A percentile compares a stretch with the other conserved stretches of the same genome.
Conservation (phyloP, 92 coral and sea anemone species). For the Epizoanthus scotinus region DNA sequence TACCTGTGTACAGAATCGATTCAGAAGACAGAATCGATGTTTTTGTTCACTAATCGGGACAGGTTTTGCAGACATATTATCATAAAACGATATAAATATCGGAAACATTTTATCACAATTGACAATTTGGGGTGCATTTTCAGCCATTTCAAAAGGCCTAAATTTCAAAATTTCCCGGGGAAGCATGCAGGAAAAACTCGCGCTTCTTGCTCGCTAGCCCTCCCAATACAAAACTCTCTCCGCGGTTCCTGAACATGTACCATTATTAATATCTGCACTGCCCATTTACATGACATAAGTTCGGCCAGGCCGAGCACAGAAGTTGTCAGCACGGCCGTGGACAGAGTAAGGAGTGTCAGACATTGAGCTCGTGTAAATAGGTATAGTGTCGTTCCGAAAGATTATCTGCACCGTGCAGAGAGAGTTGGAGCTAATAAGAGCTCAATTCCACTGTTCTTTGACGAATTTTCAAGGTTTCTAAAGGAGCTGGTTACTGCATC, state of each 20-base stretch:
- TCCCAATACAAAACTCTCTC: constrained; percentile 4
- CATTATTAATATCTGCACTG: too few relatives aligned
- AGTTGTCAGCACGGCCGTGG: too few relatives aligned
- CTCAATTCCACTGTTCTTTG: too few relatives aligned
- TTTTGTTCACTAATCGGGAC: constrained; percentile 34
- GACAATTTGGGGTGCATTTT: constrained; percentile 30
- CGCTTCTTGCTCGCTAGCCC: neutral
- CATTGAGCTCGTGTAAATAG: too few relatives aligned
- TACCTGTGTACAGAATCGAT: constrained; percentile 32
- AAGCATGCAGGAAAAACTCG: constrained; percentile 7
- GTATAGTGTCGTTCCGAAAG: too few relatives aligned
- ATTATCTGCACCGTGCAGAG: too few relatives aligned
- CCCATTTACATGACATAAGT: too few relatives aligned
- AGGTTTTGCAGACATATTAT: constrained; percentile 39
- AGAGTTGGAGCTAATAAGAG: too few relatives aligned
- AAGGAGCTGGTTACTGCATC: too few relatives aligned
- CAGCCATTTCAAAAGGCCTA: constrained; percentile 31
- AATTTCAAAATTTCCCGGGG: constrained; percentile 30
- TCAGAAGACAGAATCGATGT: constrained; percentile 41
- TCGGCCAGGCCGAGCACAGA: too few relatives aligned
- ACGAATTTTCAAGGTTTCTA: too few relatives aligned
- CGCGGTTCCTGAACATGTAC: neutral
- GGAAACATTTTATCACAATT: constrained; percentile 13
- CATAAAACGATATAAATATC: constrained; percentile 37
- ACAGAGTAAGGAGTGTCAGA: too few relatives aligned